Percentiles rank a stretch among this genome's conserved stretches.
These are phyloP conservation scores for Ephydatia muelleri DNA, from an alignment of 37 sponge, comb jelly and placozoan species.

Conservation along the genomic window DNA sequence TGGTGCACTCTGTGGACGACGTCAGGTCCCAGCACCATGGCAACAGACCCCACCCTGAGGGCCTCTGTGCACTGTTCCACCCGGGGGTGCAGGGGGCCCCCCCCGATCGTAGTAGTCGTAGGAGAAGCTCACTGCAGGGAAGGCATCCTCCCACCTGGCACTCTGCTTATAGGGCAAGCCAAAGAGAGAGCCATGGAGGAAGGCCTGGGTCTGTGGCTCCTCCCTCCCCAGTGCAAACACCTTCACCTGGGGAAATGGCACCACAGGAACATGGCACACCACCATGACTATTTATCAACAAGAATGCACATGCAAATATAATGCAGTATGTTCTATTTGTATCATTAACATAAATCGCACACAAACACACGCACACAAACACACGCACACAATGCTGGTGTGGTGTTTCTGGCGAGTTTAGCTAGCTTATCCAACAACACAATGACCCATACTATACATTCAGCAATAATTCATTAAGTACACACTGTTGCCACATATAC, in stretches of 20 bases:
- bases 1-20: constrained; percentile 54
- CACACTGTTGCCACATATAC: no score
- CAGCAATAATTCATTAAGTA: no score
- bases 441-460: no score
- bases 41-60: constrained; percentile 33
- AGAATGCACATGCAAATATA: no score
- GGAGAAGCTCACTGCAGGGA: constrained; percentile 62
- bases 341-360: no score
- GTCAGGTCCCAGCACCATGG: constrained; percentile 48
- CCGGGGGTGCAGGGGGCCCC: constrained; percentile 11
- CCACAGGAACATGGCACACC: neutral
- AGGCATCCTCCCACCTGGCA: constrained; percentile 8
- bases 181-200: constrained; percentile 38
- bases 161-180: constrained; percentile 9
- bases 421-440: no score
- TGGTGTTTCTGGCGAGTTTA: no score
- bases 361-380: no score
- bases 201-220: neutral
- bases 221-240: constrained; percentile 42
- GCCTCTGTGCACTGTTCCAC: constrained; percentile 52
- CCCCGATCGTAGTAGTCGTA: constrained; percentile 62
- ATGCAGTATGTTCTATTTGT: no score
- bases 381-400: no score
- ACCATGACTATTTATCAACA: no score
- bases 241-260: constrained; percentile 10